Evolutionary conservation across 30 jellyfish, hydroid and myxozoan genomes (phyloP).

Genomic region (Phacellophora camtschatica): DNA sequence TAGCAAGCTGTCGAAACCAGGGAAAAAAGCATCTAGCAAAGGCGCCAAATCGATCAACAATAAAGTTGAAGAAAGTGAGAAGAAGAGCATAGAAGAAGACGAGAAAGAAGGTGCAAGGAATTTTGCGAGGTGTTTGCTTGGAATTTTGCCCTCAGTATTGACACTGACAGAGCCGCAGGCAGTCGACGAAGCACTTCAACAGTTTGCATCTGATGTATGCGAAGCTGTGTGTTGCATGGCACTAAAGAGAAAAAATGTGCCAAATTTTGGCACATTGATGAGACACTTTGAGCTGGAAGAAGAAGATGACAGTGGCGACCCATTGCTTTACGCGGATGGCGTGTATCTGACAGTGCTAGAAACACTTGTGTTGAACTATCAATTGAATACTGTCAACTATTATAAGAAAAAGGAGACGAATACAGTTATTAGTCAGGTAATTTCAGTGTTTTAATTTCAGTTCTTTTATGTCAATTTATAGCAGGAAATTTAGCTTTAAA

Average conservation of each 20-base stretch:
- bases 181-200: conserved; percentile 95
- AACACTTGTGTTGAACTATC: conserved; percentile 68
- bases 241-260: conserved; percentile 90
- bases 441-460: too few relatives aligned
- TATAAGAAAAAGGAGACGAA: conserved; percentile 48
- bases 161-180: conserved; percentile 84
- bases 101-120: conserved; percentile 96
- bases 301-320: conserved; percentile 61
- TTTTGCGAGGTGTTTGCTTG: conserved; percentile 93
- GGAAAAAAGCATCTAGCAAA: conserved; percentile 78
- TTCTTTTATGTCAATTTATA: too few relatives aligned
- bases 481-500: too few relatives aligned
- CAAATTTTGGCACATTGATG: conserved; percentile 92
- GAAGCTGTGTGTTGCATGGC: conserved; percentile 99
- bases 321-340: conserved; percentile 91
- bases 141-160: conserved; percentile 89
- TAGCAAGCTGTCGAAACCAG: conserved; percentile 88
- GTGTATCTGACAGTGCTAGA: conserved; percentile 89
- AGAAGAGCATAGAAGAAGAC: conserved; percentile 79
- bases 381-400: conserved; percentile 67
- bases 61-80: conserved; percentile 69
- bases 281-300: conserved; percentile 57
- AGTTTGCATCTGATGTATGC: conserved; percentile 96
- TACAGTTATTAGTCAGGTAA: conserved; percentile 77
- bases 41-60: not conserved